phyloP scores from a whole-genome alignment of 2,888 invertebrate genomes.

The Augochlorella aurata region DNA sequence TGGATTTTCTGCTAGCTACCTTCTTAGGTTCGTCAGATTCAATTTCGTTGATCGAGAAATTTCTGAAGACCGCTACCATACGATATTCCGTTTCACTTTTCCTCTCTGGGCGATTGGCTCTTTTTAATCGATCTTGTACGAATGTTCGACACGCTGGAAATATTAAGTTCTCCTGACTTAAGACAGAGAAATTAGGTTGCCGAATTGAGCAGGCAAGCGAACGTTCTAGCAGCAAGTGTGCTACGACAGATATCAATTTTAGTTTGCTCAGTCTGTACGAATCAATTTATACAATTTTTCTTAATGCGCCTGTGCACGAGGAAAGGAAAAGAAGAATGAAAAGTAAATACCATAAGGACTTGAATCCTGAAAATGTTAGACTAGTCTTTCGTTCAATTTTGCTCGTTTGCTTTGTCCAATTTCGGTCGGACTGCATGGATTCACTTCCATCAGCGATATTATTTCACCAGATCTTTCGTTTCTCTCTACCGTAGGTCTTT shows the following conservation, averaged over 20 bases:
- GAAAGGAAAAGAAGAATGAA: background rate
- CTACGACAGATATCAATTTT: background rate
- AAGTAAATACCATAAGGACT: slow-evolving; percentile 38
- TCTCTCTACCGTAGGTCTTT: slow-evolving; percentile 45
- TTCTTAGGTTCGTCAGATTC: slow-evolving; percentile 46
- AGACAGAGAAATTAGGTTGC: too few relatives aligned
- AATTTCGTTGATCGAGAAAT: slow-evolving; percentile 52
- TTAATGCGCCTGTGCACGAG: background rate
- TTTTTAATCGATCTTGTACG: slow-evolving; percentile 15
- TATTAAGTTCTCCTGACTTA: background rate
- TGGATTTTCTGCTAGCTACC: slow-evolving; percentile 46
- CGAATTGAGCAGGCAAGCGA: background rate
- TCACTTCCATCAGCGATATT: slow-evolving; percentile 70
- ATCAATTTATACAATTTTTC: slow-evolving; percentile 3
- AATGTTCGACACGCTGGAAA: background rate
- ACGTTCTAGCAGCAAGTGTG: background rate
- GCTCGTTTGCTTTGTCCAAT: slow-evolving; percentile 62
- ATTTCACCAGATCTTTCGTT: slow-evolving; percentile 62
- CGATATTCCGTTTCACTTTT: background rate
- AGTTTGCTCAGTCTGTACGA: slow-evolving; percentile 2
- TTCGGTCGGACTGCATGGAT: slow-evolving; percentile 57
- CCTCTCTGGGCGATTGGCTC: background rate
- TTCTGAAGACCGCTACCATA: slow-evolving; percentile 9
- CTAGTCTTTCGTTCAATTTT: slow-evolving; percentile 50
- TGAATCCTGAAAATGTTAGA: slow-evolving; percentile 45